Percentiles rank a stretch among this genome's conserved stretches.
These are phyloP conservation scores for Andrena fulva DNA, from an alignment of 2,888 invertebrate genomes.

Conservation along the genomic window DNA sequence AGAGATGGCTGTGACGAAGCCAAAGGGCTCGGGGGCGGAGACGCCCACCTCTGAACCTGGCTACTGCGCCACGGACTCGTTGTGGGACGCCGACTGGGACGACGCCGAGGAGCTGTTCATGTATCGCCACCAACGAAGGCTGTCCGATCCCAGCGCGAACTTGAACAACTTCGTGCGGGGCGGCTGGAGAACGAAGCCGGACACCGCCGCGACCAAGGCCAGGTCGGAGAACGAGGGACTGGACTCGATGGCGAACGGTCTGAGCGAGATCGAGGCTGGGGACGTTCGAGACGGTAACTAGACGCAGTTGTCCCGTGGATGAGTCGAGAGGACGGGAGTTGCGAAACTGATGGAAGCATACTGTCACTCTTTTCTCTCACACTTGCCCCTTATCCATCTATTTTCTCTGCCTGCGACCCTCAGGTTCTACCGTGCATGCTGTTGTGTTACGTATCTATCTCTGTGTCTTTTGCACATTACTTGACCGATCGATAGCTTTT, in stretches of 20 bases:
- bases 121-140: conserved; percentile 92
- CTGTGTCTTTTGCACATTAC: conserved; percentile 64
- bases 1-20: conserved; percentile 98
- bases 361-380: background rate
- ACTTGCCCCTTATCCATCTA: conserved; percentile 20
- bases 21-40: conserved; percentile 96
- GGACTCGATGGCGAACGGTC: conserved; percentile 93
- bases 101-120: conserved; percentile 94
- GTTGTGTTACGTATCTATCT: conserved; percentile 57
- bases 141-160: conserved; percentile 97
- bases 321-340: background rate
- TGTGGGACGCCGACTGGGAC: conserved; percentile 96
- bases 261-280: conserved; percentile 97
- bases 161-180: conserved; percentile 93
- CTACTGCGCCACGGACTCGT: conserved; percentile 91
- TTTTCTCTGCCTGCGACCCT: conserved; percentile 58
- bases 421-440: conserved; percentile 60
- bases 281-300: conserved; percentile 94
- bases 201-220: conserved; percentile 87
- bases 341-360: background rate
- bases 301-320: conserved; percentile 13
- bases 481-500: conserved; percentile 42
- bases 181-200: conserved; percentile 91
- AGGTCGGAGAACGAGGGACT: conserved; percentile 97
- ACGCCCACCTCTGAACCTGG: conserved; percentile 97